Conservation (phyloP, 1,140 invertebrate species). For the Leptonema lineaticorne region DNA sequence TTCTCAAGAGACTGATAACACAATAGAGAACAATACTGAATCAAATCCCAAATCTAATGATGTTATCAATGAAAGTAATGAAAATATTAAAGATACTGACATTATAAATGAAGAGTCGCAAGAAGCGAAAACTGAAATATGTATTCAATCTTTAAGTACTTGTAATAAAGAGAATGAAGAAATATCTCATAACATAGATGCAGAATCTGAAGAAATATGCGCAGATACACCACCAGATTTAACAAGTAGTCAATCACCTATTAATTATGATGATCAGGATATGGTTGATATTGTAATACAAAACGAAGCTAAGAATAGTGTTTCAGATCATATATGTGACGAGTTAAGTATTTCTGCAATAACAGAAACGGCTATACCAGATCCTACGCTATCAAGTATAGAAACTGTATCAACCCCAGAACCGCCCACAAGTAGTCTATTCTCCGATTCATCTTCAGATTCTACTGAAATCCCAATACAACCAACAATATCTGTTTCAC, state of each 20-base stretch:
- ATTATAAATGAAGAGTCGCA: not conserved
- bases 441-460: slow-evolving; percentile 33
- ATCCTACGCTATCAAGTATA: not conserved
- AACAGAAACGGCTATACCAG: not conserved
- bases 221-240: slow-evolving; percentile 15
- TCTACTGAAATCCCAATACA: slow-evolving; percentile 37
- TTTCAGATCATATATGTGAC: slow-evolving; percentile 17
- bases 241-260: not conserved
- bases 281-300: not conserved
- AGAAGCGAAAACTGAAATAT: not conserved
- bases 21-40: not conserved
- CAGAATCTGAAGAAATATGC: slow-evolving; percentile 13
- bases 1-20: not conserved
- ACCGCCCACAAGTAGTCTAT: not conserved
- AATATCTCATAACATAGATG: not conserved
- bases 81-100: not conserved
- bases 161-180: not conserved
- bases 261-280: slow-evolving; percentile 2
- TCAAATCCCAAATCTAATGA: not conserved
- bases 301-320: slow-evolving; percentile 14
- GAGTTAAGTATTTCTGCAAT: not conserved
- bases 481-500: slow-evolving; percentile 35
- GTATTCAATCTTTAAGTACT: not conserved
- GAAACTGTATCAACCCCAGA: not conserved
- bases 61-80: not conserved